phyloP scores from a whole-genome alignment of 2,888 invertebrate species.

The Acanthosepion lycidas region DNA sequence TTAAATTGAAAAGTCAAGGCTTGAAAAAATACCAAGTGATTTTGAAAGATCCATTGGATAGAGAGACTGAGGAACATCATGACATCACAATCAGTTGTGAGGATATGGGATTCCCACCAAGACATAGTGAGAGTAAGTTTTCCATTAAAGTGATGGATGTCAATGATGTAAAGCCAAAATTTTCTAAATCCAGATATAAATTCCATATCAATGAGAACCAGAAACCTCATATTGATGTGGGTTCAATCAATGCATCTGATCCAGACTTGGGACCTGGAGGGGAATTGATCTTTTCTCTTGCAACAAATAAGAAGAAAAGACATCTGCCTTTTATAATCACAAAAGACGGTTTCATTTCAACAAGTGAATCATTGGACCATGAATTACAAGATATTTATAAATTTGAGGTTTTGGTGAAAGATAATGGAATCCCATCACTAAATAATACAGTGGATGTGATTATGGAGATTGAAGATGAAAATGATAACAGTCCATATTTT shows the following conservation, averaged over 20 bases:
- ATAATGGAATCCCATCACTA: neutral
- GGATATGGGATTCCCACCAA: conserved; percentile 21
- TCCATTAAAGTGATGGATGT: conserved; percentile 33
- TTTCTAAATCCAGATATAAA: conserved; percentile 4
- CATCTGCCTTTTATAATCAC: neutral
- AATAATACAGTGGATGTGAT: conserved; percentile 22
- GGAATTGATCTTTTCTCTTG: neutral
- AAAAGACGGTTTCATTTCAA: neutral
- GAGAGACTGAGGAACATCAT: neutral
- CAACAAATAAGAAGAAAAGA: neutral
- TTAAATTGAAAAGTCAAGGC: conserved; percentile 21
- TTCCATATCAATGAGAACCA: neutral
- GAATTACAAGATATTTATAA: conserved; percentile 22
- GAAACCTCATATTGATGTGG: neutral
- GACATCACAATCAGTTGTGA: conserved; percentile 10
- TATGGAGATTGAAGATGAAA: conserved; percentile 12
- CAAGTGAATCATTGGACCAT: conserved; percentile 33
- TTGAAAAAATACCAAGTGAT: neutral
- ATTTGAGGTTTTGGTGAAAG: conserved; percentile 33
- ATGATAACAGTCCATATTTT: conserved; percentile 33
- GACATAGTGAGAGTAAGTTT: conserved; percentile 21
- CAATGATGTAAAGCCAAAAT: neutral
- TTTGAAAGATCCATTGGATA: conserved; percentile 1
- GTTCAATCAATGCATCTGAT: conserved; percentile 22
- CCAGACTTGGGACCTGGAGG: conserved; percentile 22